Evolutionary conservation across 2,797 vertebrate species (phyloP), one percentile per base, ranked within the genome.

Genomic region (Menidia menidia): DNA sequence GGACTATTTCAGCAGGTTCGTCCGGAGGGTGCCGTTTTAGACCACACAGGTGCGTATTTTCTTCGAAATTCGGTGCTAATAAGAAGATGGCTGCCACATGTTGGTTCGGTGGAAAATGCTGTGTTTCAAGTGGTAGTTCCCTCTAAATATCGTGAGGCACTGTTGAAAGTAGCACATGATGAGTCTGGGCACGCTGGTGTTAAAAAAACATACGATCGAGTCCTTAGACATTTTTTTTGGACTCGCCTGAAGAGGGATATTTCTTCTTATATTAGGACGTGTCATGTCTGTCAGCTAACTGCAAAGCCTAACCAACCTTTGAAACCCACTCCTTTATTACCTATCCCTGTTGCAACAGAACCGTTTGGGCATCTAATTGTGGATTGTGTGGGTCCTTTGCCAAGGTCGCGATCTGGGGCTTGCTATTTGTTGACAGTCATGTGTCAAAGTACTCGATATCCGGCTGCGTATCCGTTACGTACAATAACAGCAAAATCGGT

Each of bases 281-380:
- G 41, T 25, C 56, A 60, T 13, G 11, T 13, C 5, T 45, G 14
- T 6, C 44, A 45, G 11, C 3, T 45, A 15, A 45, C 13, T 14
- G 11, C 11, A 4, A 16, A 45, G 14, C 14, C 44, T 6, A 45
- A 16, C 11, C 44, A 64, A 13, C 25, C 11, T 1, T 14, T 71
- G 4, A 59, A 32, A 2, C 25, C 44, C 3, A 50, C 43, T 5
- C 50, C 56, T 13, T 48, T 70, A 6, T 48, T 4, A 42, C 56
- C 66, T 2, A 64, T 69, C 3, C 60, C 60, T 32, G 51, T 50
- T 39, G 48, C 54, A 10, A 42, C 12, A n/a, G 12, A 61, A 1
- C 43, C 50, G 0, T 74, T 74, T 44, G 18, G 53, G 2, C 56
- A 73, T 12, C 33, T 73, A 2, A 52, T 72, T 5, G 18, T 73